Evolutionary conservation across 2,113 vertebrate species (phyloP).

Genomic region (Elaphurus davidianus): DNA sequence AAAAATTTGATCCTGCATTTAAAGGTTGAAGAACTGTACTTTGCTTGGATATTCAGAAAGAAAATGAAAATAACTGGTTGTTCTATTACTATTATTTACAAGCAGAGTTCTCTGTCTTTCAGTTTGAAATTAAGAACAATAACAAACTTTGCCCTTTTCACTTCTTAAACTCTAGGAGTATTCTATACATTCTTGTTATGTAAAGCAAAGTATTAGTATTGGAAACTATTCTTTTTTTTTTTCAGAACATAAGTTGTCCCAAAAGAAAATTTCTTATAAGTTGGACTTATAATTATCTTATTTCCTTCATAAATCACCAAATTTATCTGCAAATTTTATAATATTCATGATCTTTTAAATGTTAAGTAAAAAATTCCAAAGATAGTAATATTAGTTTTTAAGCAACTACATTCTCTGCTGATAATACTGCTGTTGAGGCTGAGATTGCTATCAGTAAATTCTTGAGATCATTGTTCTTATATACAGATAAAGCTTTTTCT

Average conservation of each 20-base stretch:
- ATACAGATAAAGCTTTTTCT: neutral
- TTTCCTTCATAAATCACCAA: neutral
- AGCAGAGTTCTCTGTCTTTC: neutral
- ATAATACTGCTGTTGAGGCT: neutral
- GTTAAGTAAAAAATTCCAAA: neutral
- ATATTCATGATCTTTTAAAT: neutral
- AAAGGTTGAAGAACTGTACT: neutral
- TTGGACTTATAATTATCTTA: neutral
- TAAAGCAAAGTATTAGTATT: neutral
- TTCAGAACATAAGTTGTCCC: neutral
- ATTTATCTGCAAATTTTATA: neutral
- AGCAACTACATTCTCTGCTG: neutral
- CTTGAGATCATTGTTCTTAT: neutral
- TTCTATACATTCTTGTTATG: neutral
- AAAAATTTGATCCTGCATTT: slow-evolving; percentile 31
- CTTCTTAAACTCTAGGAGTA: neutral
- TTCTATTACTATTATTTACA: neutral
- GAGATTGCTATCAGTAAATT: neutral
- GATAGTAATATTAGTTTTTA: neutral
- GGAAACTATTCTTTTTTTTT: neutral
- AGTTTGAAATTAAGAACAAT: neutral
- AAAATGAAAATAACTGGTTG: neutral
- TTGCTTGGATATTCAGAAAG: neutral
- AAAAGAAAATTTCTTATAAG: neutral
- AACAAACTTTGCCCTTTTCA: neutral